Base-by-base conservation (phyloP, 2,113 vertebrate genomes). In the Myxocyprinus asiaticus region DNA sequence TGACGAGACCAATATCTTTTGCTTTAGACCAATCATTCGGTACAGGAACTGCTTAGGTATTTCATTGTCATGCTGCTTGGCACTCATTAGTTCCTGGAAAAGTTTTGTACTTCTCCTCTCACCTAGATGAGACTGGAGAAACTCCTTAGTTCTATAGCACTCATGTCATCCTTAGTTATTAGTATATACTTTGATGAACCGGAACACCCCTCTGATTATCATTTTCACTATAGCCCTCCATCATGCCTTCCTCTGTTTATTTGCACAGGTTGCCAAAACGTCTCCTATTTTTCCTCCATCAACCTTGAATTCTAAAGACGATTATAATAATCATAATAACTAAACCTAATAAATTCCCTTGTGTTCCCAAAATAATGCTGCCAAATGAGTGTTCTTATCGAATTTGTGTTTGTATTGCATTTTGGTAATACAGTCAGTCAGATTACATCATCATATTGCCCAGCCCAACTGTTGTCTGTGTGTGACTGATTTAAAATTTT, bases 1-100 rank as follows among this genome's bases (percentile, higher is more conserved):
- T 11, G 77, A 80, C n/a, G 61, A 53, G 12, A 83, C 67, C 50
- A 83, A 9, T 51, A 82, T 61, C 7, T 67, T 68, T 47, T 78
- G 76, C 71, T 82, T 82, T 6, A 82, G 67, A 8, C 80, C 80
- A 17, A 81, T 82, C n/a, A 82, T 59, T 7, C 80, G 50, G 48
- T 82, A 51, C 14, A 73, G 50, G 45, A 47, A 47, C 45, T 47
- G 45, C 45, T 47, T 4, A 5, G 45, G 45, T 47, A 7, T 47
- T 47, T 80, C 70, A 62, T 80, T 14, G 17, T 80, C 58, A 6
- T 56, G 7, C 47, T 81, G 73, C 58, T 77, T 64, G 17, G 73
- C 63, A 47, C 6, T 61, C 44, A 77, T 81, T 10, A 81, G 74
- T 9, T 77, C 79, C 67, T 81, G 64, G 9, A 81, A 81, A n/a